A percentile compares a stretch with the other conserved stretches of the same genome.
These are phyloP conservation scores for Catagonus wagneri DNA, from an alignment of 2,113 vertebrate genomes.

Conservation along the genomic window DNA sequence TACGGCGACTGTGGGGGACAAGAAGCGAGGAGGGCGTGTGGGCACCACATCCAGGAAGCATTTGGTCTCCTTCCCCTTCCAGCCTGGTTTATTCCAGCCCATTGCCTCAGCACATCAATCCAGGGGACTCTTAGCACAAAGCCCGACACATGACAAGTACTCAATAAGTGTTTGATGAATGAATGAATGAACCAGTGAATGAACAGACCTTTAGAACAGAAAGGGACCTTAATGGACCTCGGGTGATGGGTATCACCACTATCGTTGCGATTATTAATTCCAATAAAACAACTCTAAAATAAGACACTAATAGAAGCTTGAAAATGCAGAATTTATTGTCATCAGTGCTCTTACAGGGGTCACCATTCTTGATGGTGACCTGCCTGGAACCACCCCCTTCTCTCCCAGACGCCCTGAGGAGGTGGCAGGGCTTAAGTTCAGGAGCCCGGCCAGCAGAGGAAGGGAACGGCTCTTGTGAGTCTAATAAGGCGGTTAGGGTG, in stretches of 20 bases:
- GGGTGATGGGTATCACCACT: not conserved
- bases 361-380: not conserved
- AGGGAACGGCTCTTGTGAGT: not conserved
- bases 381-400: not conserved
- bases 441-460: not conserved
- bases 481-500: constrained; percentile 54
- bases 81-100: not conserved
- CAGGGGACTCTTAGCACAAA: not conserved
- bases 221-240: not conserved
- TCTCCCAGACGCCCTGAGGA: not conserved
- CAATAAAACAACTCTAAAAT: not conserved
- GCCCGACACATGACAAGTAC: not conserved
- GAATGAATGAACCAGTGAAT: not conserved
- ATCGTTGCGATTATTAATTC: not conserved
- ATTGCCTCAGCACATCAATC: not conserved
- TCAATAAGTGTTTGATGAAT: not conserved
- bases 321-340: not conserved
- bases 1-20: too few species aligned
- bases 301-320: not conserved
- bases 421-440: not conserved
- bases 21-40: not conserved
- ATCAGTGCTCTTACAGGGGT: not conserved
- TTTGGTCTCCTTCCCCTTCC: not conserved
- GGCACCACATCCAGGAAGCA: not conserved
- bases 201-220: not conserved